Evolutionary conservation across 2,797 vertebrate species (phyloP).

Genomic region (Smutsia temminckii): DNA sequence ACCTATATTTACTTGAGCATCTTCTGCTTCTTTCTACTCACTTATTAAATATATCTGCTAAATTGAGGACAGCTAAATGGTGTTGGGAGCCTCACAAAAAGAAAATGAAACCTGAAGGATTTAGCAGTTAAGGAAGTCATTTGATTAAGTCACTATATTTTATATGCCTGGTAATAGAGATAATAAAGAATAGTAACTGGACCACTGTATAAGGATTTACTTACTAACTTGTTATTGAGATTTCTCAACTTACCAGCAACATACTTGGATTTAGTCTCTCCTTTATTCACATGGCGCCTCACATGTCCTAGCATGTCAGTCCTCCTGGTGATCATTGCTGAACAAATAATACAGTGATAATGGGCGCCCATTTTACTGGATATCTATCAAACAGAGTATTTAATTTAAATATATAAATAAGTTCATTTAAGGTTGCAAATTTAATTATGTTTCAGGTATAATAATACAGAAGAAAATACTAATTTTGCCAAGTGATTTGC

Average conservation of each 20-base stretch:
- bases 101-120: conserved; percentile 3
- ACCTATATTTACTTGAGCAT: background rate
- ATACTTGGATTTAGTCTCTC: conserved; percentile 94
- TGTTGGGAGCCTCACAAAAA: conserved; percentile 19
- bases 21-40: background rate
- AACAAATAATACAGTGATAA: conserved; percentile 98
- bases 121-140: background rate
- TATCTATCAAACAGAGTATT: conserved; percentile 81
- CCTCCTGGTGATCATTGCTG: conserved; percentile 93
- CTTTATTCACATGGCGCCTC: conserved; percentile 94
- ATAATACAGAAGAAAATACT: background rate
- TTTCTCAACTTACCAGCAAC: conserved; percentile 83
- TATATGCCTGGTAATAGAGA: background rate
- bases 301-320: conserved; percentile 97
- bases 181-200: conserved; percentile 20
- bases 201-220: conserved; percentile 22
- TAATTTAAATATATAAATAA: conserved; percentile 32
- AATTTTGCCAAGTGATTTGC: background rate
- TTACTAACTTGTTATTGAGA: conserved; percentile 48
- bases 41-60: conserved; percentile 16
- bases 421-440: conserved; percentile 43
- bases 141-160: conserved; percentile 11
- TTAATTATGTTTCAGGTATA: conserved; percentile 9
- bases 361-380: conserved; percentile 91
- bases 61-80: background rate